Percentiles rank a stretch among this genome's conserved stretches.
Conservation (phyloP, 2,888 invertebrate genomes). For the Dasypolia templi region DNA sequence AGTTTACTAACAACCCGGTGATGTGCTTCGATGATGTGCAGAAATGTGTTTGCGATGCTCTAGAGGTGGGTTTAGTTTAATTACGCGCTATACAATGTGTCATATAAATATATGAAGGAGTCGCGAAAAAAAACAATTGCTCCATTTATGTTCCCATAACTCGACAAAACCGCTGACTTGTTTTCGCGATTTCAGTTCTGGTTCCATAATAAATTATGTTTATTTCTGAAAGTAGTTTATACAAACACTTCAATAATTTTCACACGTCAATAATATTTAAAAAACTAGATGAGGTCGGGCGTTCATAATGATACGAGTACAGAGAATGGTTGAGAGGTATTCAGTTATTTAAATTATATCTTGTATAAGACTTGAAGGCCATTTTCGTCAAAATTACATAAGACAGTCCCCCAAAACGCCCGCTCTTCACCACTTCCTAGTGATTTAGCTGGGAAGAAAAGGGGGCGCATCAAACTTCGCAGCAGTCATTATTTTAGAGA, state of each 20-base stretch:
- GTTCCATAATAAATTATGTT: not conserved
- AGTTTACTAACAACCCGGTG: conserved; percentile 88
- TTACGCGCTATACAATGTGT: not conserved
- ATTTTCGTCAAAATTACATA: not conserved
- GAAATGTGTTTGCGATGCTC: conserved; percentile 91
- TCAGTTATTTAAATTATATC: no score
- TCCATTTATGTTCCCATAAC: no score
- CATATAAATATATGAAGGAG: not conserved
- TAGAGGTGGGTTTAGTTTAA: conserved; percentile 83
- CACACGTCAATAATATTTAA: no score
- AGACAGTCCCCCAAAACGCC: no score
- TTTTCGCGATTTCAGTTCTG: not conserved
- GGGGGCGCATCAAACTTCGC: no score
- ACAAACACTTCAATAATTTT: no score
- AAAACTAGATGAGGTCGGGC: no score
- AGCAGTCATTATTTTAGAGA: no score
- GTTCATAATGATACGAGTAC: no score
- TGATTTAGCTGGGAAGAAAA: no score
- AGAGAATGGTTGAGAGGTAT: no score
- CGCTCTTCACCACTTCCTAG: no score
- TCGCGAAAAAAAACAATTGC: not conserved
- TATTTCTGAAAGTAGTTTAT: not conserved
- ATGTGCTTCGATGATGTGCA: conserved; percentile 96
- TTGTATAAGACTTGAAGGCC: not conserved
- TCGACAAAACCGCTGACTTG: not conserved